phyloP scores from a whole-genome alignment of 2,113 vertebrate genomes.

The Sturnus vulgaris region DNA sequence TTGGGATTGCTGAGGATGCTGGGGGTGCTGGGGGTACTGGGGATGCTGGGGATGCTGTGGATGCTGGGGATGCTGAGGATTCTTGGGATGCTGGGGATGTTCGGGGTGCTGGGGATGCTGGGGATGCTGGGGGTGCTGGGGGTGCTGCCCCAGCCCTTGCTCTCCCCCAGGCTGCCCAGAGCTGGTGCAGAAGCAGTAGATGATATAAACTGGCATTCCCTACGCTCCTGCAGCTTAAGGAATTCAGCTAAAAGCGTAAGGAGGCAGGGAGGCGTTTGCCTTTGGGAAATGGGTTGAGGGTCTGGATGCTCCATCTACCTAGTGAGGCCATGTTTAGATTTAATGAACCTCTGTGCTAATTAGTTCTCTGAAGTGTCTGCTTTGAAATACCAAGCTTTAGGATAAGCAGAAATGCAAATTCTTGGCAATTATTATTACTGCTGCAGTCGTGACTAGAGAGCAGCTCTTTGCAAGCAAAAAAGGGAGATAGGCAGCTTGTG shows the following conservation, averaged over 20 bases:
- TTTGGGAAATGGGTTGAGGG: not conserved
- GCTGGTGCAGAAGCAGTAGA: not conserved
- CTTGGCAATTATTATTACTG: not conserved
- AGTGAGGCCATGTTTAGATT: not conserved
- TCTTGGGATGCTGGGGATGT: no score
- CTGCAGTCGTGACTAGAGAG: not conserved
- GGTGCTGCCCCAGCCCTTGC: not conserved
- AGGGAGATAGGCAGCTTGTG: not conserved
- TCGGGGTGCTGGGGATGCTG: no score
- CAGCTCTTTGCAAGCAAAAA: not conserved
- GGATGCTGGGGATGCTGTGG: no score
- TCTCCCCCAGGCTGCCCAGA: not conserved
- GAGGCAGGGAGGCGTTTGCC: not conserved
- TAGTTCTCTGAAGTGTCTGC: not conserved
- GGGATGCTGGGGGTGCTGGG: no score
- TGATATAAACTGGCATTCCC: not conserved
- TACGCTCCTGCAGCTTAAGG: not conserved
- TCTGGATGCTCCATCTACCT: not conserved
- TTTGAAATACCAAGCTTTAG: slow-evolving; percentile 6
- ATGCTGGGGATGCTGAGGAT: no score
- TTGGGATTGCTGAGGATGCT: no score
- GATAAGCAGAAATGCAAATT: slow-evolving; percentile 29
- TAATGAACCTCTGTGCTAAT: slow-evolving; percentile 33
- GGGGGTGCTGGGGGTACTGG: no score
- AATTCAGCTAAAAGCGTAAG: not conserved